These are phyloP conservation scores for Tautogolabrus adspersus DNA, from an alignment of 2,113 vertebrate species.

Conservation along the genomic window DNA sequence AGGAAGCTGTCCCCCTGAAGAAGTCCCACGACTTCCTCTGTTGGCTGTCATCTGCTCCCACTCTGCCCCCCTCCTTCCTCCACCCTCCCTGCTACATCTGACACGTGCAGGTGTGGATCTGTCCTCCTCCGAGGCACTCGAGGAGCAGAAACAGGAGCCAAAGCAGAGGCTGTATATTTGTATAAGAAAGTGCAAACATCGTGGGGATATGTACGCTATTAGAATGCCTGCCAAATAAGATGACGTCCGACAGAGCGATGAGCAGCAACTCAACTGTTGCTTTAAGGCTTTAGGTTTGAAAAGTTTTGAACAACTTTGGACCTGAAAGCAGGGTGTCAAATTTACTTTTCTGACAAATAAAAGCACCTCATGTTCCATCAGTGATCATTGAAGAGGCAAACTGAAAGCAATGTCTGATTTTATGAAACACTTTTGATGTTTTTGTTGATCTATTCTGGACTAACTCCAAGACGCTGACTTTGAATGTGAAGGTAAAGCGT, in stretches of 20 bases:
- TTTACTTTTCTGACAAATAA: not conserved
- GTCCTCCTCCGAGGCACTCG: constrained; percentile 33
- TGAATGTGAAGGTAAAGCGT: not conserved
- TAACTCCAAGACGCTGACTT: not conserved
- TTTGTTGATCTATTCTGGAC: too few relatives aligned
- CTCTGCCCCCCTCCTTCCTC: constrained; percentile 1
- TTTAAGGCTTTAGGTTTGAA: not conserved
- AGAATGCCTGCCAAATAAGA: not conserved
- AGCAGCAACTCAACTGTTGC: not conserved
- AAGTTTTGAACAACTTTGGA: not conserved
- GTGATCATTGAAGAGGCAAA: not conserved
- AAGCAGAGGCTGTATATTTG: constrained; percentile 11
- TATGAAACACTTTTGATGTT: not conserved
- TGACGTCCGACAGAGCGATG: not conserved
- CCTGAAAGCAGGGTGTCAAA: not conserved
- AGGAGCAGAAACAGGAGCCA: constrained; percentile 37
- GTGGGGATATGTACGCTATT: not conserved
- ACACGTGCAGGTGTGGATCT: constrained; percentile 68
- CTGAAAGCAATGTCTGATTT: constrained; percentile 21
- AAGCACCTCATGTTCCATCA: not conserved
- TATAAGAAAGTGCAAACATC: constrained; percentile 11
- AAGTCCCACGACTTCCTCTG: constrained; percentile 61
- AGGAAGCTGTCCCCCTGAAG: constrained; percentile 39
- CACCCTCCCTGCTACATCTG: constrained; percentile 26
- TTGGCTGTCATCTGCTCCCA: constrained; percentile 45